phyloP scores from a whole-genome alignment of 1,140 invertebrate genomes.

The Lordiphosa stackelbergi region DNA sequence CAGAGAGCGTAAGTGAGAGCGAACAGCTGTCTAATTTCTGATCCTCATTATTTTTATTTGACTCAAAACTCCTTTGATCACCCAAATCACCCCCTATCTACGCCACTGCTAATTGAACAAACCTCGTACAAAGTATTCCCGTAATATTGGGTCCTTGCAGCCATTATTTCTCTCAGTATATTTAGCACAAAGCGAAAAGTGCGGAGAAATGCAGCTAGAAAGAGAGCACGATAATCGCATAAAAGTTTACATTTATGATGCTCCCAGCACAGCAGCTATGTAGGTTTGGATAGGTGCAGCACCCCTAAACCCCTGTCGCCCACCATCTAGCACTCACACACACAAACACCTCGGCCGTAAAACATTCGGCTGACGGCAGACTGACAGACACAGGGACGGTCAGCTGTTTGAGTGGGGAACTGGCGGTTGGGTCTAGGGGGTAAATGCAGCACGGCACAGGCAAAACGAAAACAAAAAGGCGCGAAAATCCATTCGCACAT shows the following conservation, averaged over 20 bases:
- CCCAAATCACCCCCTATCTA: too few relatives aligned
- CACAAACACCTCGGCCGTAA: slow-evolving; percentile 68
- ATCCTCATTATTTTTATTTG: too few relatives aligned
- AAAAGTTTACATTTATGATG: slow-evolving; percentile 73
- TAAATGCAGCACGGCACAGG: slow-evolving; percentile 26
- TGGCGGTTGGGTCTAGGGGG: slow-evolving; percentile 16
- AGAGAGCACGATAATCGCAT: slow-evolving; percentile 67
- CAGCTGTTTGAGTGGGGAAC: slow-evolving; percentile 40
- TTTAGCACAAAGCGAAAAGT: slow-evolving; percentile 20
- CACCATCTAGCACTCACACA: slow-evolving; percentile 19
- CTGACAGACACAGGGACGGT: slow-evolving; percentile 41
- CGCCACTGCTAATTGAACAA: too few relatives aligned
- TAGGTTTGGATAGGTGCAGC: slow-evolving; percentile 60
- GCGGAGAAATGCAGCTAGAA: slow-evolving; percentile 37
- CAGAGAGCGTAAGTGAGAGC: too few relatives aligned
- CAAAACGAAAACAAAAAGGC: slow-evolving; percentile 65
- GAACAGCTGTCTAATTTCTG: too few relatives aligned
- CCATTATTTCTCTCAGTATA: slow-evolving; percentile 35
- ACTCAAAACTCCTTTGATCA: too few relatives aligned
- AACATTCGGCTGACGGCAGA: slow-evolving; percentile 69
- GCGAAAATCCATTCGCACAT: slow-evolving; percentile 77
- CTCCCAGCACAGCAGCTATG: slow-evolving; percentile 29
- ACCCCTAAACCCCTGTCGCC: slow-evolving; percentile 3
- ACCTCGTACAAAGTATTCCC: too few relatives aligned
- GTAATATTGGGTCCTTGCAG: too few relatives aligned